Evolutionary conservation across 2,113 vertebrate species (phyloP), one percentile per base, ranked within the genome.

Genomic region (Paraplagusia blochii): DNA sequence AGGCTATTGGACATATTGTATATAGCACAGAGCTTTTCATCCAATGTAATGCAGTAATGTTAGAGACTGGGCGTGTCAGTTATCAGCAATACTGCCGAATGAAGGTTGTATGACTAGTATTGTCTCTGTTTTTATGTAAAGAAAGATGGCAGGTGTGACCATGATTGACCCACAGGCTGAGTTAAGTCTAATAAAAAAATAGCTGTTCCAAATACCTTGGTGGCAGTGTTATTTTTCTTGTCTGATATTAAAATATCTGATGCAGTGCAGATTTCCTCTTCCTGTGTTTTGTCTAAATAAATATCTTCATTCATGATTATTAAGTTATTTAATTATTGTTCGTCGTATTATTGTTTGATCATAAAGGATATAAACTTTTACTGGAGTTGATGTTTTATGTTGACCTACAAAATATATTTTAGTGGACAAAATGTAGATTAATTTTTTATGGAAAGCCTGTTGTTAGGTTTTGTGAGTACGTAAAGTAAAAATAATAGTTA

Each of bases 41-140:
- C 72, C 52, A 69, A 39, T 43, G 48, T 67, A 58, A 66, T 82
- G 69, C 39, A 66, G 73, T 68, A 49, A 76, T 40, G 64, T 61
- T 18, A 62, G 54, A 10, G n/a, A 72, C 46, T 44, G 44, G 43
- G 49, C 59, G 69, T 68, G 53, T 67, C 44, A 49, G 55, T 69
- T 73, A 61, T 82, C 71, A 77, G 74, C 68, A 72, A 72, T 68
- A 79, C 74, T 74, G 80, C 74, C 63, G 72, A 56, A 76, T 59
- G 10, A 76, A 70, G 60, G 69, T 58, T 57, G 73, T 44, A 79
- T 76, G 66, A 68, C 46, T 53, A 49, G 50, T 63, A 62, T 53
- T 19, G 59, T 44, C 60, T 66, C 11, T 74, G 39, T 68, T 53
- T 53, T 74, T 74, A 65, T 76, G 63, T 72, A 63, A 76, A 70